Evolutionary conservation across 2,888 invertebrate species (phyloP), one percentile per base, ranked within the genome.

Genomic region (Rhagonycha fulva): DNA sequence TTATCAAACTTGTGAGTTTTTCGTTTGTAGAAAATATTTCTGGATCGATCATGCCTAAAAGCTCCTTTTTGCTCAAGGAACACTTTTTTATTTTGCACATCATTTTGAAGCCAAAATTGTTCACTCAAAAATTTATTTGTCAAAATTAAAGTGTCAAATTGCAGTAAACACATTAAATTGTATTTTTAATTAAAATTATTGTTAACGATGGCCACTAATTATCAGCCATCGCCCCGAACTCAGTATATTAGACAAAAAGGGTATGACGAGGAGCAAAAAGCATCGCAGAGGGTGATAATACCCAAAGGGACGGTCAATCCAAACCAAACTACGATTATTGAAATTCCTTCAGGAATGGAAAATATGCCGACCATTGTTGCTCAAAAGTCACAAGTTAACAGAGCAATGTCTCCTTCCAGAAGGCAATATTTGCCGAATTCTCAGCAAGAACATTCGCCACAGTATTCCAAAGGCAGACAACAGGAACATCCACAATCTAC

Each of bases 281-380:
- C 14, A n/a, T 4, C 14, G 63, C 71, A 75, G 14, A 71, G 63
- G 47, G 30, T 75, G 19, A 62, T 75, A 62, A 71, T 75, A 62
- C 75, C 75, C 9, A 24, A 28, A 32, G 75, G 75, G 0, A 28
- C 61, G 14, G 24, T 75, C 1, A 30, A 71, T 26, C 71, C 75
- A 14, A 32, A 47, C n/a, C 26, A 62, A 67, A 28, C 30, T 19
- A 62, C 71, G 4, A 12, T 75, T 4, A 71, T 75, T 67, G 71
- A 75, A 62, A 28, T 75, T 61, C 75, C 75, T 3, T 4, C 60
- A 26, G 19, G 19, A 4, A 14, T 71, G 11, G 72, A 73, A 23
- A 61, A 73, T n/a, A n/a, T 62, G 26, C 14, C 72, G 7, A 69
- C 74, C n/a, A 70, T 76, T 0, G 23, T 78, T 68, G 78, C 76